A percentile compares a stretch with the other conserved stretches of the same genome.
These are phyloP conservation scores for Cisticola juncidis DNA, from an alignment of 2,113 vertebrate genomes.

Conservation along the genomic window DNA sequence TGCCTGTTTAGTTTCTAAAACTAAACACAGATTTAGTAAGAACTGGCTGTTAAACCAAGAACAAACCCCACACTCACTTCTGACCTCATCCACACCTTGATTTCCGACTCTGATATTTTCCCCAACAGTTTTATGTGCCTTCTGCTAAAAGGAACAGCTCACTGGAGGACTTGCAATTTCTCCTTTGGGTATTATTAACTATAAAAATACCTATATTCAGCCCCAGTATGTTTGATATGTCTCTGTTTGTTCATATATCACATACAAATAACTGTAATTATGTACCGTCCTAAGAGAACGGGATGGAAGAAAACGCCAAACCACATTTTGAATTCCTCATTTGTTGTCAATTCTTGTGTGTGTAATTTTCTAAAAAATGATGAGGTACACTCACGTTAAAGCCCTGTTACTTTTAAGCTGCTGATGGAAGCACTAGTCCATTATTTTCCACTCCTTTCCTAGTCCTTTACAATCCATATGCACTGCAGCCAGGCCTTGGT, in stretches of 20 bases:
- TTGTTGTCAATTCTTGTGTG: neutral
- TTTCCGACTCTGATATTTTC: neutral
- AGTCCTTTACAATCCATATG: neutral
- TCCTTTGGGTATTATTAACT: neutral
- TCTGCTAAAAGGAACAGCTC: conserved; percentile 1
- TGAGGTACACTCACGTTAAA: neutral
- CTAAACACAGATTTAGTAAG: neutral
- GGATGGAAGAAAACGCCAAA: neutral
- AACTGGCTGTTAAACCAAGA: neutral
- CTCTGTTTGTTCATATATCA: neutral
- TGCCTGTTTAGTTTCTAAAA: neutral
- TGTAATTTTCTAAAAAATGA: neutral
- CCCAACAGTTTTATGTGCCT: neutral
- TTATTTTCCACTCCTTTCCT: neutral
- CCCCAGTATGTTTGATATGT: neutral
- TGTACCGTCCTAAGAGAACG: neutral
- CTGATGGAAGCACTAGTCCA: neutral
- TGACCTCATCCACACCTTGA: neutral
- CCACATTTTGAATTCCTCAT: neutral
- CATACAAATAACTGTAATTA: neutral
- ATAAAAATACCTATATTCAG: neutral
- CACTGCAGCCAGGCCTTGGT: neutral
- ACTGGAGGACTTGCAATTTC: neutral
- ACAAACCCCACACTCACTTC: neutral
- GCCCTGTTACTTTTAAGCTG: neutral